phyloP scores from a whole-genome alignment of 2,797 vertebrate genomes.

The Choloepus didactylus region DNA sequence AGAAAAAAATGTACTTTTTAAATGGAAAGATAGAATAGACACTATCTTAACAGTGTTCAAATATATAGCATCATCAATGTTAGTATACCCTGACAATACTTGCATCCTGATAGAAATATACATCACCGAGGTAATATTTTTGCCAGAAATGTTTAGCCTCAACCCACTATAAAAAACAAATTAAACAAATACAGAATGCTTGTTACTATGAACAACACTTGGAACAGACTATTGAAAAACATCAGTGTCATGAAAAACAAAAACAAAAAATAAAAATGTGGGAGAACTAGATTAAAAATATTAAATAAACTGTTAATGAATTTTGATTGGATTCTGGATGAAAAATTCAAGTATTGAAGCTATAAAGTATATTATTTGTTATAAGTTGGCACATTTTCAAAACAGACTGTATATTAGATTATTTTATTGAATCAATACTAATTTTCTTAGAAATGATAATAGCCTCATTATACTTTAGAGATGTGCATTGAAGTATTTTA shows the following conservation, averaged over 20 bases:
- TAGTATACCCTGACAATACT: background rate
- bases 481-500: background rate
- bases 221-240: background rate
- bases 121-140: background rate
- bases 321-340: background rate
- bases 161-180: background rate
- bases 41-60: background rate
- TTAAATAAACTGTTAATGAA: background rate
- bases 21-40: background rate
- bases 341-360: slow-evolving; percentile 5
- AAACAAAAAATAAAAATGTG: background rate
- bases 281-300: background rate
- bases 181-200: background rate
- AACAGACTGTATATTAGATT: background rate
- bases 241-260: background rate
- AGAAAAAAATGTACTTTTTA: background rate
- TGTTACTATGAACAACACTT: background rate
- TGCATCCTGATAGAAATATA: background rate
- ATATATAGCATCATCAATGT: background rate
- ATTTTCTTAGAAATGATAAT: background rate
- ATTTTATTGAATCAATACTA: background rate
- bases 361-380: background rate
- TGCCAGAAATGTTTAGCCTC: background rate
- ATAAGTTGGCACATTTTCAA: background rate
- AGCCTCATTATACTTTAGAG: background rate